Percentiles rank a stretch among this genome's conserved stretches.
Conservation (phyloP, 2,888 invertebrate species). For the Lysandra bellargus region DNA sequence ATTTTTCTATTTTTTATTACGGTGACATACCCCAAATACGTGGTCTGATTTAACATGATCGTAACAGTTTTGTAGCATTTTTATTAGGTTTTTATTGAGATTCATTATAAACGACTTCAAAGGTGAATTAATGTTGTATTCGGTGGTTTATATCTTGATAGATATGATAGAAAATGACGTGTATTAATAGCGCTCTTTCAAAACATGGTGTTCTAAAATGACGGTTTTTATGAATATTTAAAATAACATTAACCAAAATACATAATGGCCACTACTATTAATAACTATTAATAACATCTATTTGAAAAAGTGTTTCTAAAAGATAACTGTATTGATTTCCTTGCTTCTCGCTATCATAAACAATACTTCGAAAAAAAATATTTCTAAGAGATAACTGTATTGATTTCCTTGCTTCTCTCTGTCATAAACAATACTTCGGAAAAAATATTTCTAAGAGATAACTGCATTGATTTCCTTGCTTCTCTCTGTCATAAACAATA, state of each 20-base stretch:
- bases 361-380: too few relatives aligned
- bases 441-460: too few relatives aligned
- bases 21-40: neutral
- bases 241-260: neutral
- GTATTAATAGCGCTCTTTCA: neutral
- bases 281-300: too few relatives aligned
- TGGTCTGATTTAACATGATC: neutral
- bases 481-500: neutral
- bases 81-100: neutral
- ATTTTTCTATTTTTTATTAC: conserved; percentile 8
- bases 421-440: neutral
- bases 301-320: too few relatives aligned
- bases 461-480: neutral
- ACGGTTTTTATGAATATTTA: neutral
- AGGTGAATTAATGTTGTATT: neutral
- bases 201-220: neutral
- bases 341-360: neutral
- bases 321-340: neutral
- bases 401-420: neutral
- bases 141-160: neutral
- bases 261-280: neutral
- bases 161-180: neutral
- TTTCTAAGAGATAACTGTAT: neutral
- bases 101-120: neutral
- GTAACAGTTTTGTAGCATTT: neutral